A percentile compares a stretch with the other conserved stretches of the same genome.
phyloP scores from a whole-genome alignment of 1,140 invertebrate genomes.

The Telenomus remus region DNA sequence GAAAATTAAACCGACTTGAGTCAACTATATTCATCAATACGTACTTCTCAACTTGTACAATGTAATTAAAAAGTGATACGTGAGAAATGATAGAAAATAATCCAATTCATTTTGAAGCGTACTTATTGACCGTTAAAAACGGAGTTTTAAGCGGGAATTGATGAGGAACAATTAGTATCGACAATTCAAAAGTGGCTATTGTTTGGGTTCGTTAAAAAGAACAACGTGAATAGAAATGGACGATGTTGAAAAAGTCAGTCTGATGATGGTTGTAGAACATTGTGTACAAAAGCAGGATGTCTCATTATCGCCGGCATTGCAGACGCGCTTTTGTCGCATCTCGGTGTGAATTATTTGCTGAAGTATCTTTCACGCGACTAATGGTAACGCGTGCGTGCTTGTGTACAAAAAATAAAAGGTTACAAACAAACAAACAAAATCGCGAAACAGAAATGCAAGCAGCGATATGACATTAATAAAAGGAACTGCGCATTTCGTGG shows the following conservation, averaged over 20 bases:
- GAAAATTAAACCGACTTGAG: too few species aligned
- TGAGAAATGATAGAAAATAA: too few species aligned
- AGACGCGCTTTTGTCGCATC: slow-evolving; percentile 12
- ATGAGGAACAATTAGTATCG: slow-evolving; percentile 1
- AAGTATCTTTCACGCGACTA: slow-evolving; percentile 19
- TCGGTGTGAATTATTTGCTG: slow-evolving; percentile 21
- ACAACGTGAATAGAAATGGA: background rate
- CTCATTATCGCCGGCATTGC: slow-evolving; percentile 10
- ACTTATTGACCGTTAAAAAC: too few species aligned
- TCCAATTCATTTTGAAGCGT: too few species aligned
- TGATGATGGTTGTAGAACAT: slow-evolving; percentile 3
- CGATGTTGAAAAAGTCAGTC: background rate
- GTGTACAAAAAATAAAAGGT: slow-evolving; percentile 5
- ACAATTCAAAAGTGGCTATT: slow-evolving; percentile 3
- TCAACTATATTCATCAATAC: too few species aligned
- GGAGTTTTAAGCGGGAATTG: background rate
- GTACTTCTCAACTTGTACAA: too few species aligned
- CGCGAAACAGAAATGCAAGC: slow-evolving; percentile 8
- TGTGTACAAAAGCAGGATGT: slow-evolving; percentile 8
- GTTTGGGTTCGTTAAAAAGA: background rate
- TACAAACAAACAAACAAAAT: background rate
- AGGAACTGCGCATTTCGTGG: slow-evolving; percentile 6
- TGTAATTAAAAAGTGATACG: too few species aligned
- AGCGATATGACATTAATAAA: slow-evolving; percentile 7
- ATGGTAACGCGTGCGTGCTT: slow-evolving; percentile 7